Conservation (phyloP, 2,888 invertebrate genomes). For the Apodemia zela region DNA sequence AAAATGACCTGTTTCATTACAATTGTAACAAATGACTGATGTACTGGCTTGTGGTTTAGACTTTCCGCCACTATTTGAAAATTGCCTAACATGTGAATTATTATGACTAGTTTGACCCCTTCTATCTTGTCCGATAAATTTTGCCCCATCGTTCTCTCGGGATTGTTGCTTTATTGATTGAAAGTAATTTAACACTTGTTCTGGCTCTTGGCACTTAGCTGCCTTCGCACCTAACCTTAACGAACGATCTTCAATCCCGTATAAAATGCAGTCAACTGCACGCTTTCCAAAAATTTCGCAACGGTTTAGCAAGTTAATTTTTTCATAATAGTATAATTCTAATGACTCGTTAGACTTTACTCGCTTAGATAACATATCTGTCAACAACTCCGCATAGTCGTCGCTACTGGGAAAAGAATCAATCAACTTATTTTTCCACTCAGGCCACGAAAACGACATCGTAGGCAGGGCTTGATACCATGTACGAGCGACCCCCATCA, state of each 20-base stretch:
- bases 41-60: not conserved
- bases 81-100: not conserved
- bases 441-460: slow-evolving; percentile 30
- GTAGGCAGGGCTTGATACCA: slow-evolving; percentile 33
- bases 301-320: slow-evolving; percentile 33
- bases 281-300: slow-evolving; percentile 31
- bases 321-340: slow-evolving; percentile 32
- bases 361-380: slow-evolving; percentile 32
- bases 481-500: slow-evolving; percentile 29
- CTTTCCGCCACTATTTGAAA: not conserved
- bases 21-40: slow-evolving; percentile 13
- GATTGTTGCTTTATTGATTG: slow-evolving; percentile 23
- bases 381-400: slow-evolving; percentile 32
- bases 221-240: slow-evolving; percentile 30
- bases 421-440: slow-evolving; percentile 31
- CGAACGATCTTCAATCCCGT: slow-evolving; percentile 33
- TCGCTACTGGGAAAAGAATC: slow-evolving; percentile 32
- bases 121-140: not conserved
- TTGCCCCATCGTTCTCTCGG: slow-evolving; percentile 20
- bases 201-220: slow-evolving; percentile 13
- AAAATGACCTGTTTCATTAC: slow-evolving; percentile 18
- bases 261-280: slow-evolving; percentile 34
- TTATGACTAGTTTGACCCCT: not conserved
- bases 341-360: slow-evolving; percentile 28
- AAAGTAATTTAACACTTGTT: slow-evolving; percentile 17